Evolutionary conservation across 2,113 vertebrate genomes (phyloP), one percentile per base, ranked within the genome.

Genomic region (Echinops telfairi): DNA sequence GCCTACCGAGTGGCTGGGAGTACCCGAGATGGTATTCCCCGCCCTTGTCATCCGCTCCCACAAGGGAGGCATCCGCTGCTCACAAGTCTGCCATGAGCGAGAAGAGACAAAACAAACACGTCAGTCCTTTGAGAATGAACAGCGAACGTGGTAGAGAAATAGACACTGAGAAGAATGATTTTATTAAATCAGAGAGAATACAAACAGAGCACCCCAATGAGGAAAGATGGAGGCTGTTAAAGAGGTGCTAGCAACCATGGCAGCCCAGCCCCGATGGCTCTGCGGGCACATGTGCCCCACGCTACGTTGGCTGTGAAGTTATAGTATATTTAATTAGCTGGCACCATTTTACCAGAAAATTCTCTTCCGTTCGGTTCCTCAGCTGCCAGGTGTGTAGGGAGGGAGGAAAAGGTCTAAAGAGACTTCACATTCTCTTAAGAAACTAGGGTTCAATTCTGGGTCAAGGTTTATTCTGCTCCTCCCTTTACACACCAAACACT

Each of bases 101-200:
- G 92, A 92, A 77, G 29, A 43, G 58, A 70, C 7, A 68, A 94
- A 94, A 64, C 85, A 68, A 88, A 91, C 22, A 53, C 25, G n/a
- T 47, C 80, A 29, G 62, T 40, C 73, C 68, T 94, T 77, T 91
- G 75, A 95, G 86, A 96, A 84, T 71, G 66, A 86, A 60, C 73
- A 87, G 47, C 31, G 58, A 96, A 81, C 27, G 40, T 70, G n/a
- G 85, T 0, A 82, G 53, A 89, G 82, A 96, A 95, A 71, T 0
- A 79, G 86, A 91, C 7, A 66, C 66, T 38, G 68, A 94, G 82
- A 95, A 78, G 71, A 78, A 11, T 78, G 86, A 75, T 85, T 92
- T 81, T 84, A 92, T 70, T 78, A 91, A 96, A 89, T 78, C 29
- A 89, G 71, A 95, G 53, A 87, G 53, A 94, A 92, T 23, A 80